These are phyloP conservation scores for Iselma pallidipennis DNA, from an alignment of 2,888 invertebrate genomes.

Conservation along the genomic window DNA sequence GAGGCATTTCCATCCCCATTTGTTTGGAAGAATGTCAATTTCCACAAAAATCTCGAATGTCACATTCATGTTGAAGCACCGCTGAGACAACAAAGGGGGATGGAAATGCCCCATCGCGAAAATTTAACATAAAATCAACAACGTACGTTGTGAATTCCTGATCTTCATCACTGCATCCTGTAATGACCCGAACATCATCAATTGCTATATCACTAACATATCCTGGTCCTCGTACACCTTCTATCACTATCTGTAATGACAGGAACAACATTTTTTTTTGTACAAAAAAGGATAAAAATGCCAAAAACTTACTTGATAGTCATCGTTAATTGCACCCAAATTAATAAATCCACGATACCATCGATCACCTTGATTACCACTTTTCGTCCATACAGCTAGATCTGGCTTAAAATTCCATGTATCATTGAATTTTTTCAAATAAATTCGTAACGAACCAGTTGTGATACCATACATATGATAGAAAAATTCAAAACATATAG, in stretches of 20 bases:
- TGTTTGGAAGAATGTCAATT: too few species aligned
- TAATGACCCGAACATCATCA: slow-evolving; percentile 73
- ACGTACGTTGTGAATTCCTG: slow-evolving; percentile 37
- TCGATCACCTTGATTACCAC: slow-evolving; percentile 70
- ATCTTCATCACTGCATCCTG: slow-evolving; percentile 58
- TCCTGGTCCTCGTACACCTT: slow-evolving; percentile 69
- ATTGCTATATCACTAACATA: slow-evolving; percentile 79
- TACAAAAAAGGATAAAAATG: neutral
- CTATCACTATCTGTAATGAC: slow-evolving; percentile 70
- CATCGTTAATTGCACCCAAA: slow-evolving; percentile 56
- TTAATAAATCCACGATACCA: slow-evolving; percentile 65
- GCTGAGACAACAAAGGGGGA: neutral
- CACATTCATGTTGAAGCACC: too few species aligned
- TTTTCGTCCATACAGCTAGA: slow-evolving; percentile 63
- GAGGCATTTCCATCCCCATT: too few species aligned
- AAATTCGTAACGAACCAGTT: slow-evolving; percentile 62
- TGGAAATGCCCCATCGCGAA: neutral
- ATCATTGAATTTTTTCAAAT: slow-evolving; percentile 56
- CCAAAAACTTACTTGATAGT: slow-evolving; percentile 60
- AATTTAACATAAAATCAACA: neutral
- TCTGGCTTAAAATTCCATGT: slow-evolving; percentile 53
- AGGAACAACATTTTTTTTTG: neutral
- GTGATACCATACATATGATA: slow-evolving; percentile 79
- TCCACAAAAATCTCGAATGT: too few species aligned
- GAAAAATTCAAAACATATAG: slow-evolving; percentile 67